Evolutionary conservation across 2,888 invertebrate species (phyloP).

Genomic region (Scaptomyza flava): DNA sequence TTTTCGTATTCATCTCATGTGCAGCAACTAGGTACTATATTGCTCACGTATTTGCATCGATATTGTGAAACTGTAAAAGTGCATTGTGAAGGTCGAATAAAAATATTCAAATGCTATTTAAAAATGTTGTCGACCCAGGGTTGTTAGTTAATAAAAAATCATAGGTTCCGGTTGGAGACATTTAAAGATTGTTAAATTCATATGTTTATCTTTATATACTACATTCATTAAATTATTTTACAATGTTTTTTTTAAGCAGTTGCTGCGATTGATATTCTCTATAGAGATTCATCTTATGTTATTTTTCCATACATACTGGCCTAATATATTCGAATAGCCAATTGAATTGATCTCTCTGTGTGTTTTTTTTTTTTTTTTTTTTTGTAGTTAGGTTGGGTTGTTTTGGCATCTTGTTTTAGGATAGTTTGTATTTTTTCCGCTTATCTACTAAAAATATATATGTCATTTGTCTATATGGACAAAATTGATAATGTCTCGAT

Average conservation of each 20-base stretch:
- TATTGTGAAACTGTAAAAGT: conserved; percentile 58
- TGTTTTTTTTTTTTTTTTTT: not conserved
- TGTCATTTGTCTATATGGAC: conserved; percentile 60
- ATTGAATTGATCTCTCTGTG: conserved; percentile 20
- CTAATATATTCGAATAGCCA: conserved; percentile 56
- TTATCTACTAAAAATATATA: conserved; percentile 43
- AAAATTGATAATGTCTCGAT: conserved; percentile 35
- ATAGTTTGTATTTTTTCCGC: conserved; percentile 17
- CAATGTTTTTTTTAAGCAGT: conserved; percentile 52
- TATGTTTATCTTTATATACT: conserved; percentile 36
- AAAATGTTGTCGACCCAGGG: conserved; percentile 4
- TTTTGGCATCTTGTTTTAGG: conserved; percentile 7
- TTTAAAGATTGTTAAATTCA: not conserved
- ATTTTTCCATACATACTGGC: conserved; percentile 26
- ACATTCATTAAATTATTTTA: conserved; percentile 57
- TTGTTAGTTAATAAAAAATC: not conserved
- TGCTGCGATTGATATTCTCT: conserved; percentile 34
- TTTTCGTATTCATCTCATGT: conserved; percentile 41
- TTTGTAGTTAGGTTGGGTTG: not conserved
- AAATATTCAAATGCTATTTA: conserved; percentile 17
- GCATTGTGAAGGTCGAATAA: conserved; percentile 54
- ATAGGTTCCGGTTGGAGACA: not conserved
- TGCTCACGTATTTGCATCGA: conserved; percentile 62
- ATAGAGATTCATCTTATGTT: conserved; percentile 31
- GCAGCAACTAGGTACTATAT: conserved; percentile 16